phyloP scores from a whole-genome alignment of 2,113 vertebrate genomes.

The Notarius quadriscutis region DNA sequence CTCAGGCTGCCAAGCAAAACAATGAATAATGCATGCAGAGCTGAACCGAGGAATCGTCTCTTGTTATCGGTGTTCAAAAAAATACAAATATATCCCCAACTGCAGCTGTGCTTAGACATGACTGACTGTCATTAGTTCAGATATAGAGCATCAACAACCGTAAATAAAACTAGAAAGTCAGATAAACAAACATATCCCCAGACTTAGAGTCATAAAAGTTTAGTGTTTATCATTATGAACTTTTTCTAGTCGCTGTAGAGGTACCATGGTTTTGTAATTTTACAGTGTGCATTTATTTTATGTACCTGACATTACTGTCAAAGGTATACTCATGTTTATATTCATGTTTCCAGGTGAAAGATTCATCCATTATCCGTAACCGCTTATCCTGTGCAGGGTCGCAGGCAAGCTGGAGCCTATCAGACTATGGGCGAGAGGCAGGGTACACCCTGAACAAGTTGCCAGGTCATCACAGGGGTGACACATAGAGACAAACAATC shows the following conservation, averaged over 20 bases:
- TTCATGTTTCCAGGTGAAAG: not conserved
- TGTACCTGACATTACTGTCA: not conserved
- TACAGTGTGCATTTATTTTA: not conserved
- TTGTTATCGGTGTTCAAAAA: not conserved
- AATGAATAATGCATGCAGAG: slow-evolving; percentile 22
- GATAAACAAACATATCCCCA: not conserved
- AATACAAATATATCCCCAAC: not conserved
- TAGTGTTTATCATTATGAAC: not conserved
- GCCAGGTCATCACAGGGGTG: too few relatives aligned
- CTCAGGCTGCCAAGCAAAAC: not conserved
- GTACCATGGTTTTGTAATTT: not conserved
- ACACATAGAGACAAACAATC: too few relatives aligned
- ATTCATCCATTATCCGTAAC: too few relatives aligned
- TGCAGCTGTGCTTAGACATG: not conserved
- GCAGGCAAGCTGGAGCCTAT: too few relatives aligned
- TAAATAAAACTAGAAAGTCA: not conserved
- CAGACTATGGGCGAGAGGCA: too few relatives aligned
- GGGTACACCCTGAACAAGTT: too few relatives aligned
- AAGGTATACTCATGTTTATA: not conserved
- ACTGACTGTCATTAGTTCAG: not conserved
- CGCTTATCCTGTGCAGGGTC: too few relatives aligned
- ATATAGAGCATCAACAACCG: not conserved
- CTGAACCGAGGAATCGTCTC: not conserved
- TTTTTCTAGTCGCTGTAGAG: not conserved
- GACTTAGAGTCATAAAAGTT: not conserved